Conservation (phyloP, 2,797 vertebrate genomes). For the Danio tinwini region DNA sequence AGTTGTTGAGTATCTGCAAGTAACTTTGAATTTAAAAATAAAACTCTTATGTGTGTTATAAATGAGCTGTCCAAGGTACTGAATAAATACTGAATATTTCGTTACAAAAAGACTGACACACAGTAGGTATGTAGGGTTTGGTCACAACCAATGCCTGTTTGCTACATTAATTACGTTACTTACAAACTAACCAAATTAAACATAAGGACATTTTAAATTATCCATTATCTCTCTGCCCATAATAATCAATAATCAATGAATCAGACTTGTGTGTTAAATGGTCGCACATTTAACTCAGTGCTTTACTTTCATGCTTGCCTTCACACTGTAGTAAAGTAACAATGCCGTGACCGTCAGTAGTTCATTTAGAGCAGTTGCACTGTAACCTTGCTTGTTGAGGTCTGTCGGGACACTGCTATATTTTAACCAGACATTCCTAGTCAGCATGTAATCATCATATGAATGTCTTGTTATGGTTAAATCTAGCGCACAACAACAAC, state of each 20-base stretch:
- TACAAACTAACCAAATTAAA: background rate
- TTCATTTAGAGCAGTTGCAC: conserved; percentile 4
- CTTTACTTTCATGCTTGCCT: background rate
- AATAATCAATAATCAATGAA: background rate
- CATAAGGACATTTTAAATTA: background rate
- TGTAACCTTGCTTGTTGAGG: conserved; percentile 21
- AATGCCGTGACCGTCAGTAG: background rate
- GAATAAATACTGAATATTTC: conserved; percentile 46
- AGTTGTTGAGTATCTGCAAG: background rate
- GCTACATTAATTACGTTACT: too few species aligned
- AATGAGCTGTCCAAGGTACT: conserved; percentile 65
- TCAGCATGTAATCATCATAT: conserved; percentile 38
- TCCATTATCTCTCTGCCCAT: background rate
- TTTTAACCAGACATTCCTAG: conserved; percentile 26
- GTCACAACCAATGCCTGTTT: background rate
- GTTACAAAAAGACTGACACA: background rate
- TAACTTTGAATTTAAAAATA: background rate
- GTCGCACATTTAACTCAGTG: conserved; percentile 23
- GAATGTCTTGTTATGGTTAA: background rate
- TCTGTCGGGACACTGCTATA: background rate
- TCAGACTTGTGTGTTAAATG: background rate
- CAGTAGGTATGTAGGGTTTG: background rate
- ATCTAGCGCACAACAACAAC: background rate
- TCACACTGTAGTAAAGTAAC: background rate
- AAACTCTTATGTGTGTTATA: conserved; percentile 6